A percentile compares a stretch with the other conserved stretches of the same genome.
phyloP scores from a whole-genome alignment of 2,797 vertebrate species.

The Liparis tanakae region DNA sequence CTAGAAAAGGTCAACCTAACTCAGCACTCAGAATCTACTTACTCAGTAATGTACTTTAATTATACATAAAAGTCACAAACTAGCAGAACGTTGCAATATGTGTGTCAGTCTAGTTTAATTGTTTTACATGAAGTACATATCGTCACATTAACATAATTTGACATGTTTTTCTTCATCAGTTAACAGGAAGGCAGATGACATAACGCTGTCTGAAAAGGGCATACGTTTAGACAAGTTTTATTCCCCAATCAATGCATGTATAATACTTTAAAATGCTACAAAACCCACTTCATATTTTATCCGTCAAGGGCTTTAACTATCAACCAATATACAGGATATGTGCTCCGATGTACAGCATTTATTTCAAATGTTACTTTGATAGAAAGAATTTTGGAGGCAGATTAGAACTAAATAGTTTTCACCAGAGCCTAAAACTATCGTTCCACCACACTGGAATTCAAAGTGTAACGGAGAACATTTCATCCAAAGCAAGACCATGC shows the following conservation, averaged over 20 bases:
- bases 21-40: background rate
- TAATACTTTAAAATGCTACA: background rate
- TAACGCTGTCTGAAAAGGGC: background rate
- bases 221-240: background rate
- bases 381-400: background rate
- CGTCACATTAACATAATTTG: constrained; percentile 1
- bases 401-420: background rate
- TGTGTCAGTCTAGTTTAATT: constrained; percentile 5
- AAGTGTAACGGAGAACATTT: background rate
- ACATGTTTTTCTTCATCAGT: background rate
- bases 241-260: constrained; percentile 13
- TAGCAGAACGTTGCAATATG: background rate
- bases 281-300: background rate
- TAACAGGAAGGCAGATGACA: background rate
- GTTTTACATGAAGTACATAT: constrained; percentile 23
- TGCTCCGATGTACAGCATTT: background rate
- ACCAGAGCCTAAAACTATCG: background rate
- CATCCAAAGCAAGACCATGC: background rate
- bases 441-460: background rate
- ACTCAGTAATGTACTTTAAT: background rate
- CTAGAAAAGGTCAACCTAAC: background rate
- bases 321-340: background rate
- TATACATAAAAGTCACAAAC: background rate
- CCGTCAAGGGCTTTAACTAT: background rate
- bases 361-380: background rate